phyloP scores from a whole-genome alignment of 2,888 invertebrate species.

The Eupithecia subfuscata region DNA sequence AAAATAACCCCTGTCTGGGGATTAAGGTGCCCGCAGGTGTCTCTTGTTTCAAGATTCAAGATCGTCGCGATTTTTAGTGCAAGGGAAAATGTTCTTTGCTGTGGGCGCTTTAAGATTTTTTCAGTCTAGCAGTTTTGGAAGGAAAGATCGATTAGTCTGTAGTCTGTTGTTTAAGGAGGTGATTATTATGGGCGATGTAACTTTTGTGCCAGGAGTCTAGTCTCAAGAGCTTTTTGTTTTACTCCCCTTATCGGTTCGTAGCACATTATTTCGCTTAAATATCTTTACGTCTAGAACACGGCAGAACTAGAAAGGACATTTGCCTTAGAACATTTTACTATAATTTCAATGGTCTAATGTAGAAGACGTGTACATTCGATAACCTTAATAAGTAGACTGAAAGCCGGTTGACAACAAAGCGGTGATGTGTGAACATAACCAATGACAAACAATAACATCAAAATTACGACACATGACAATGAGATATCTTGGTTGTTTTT shows the following conservation, averaged over 20 bases:
- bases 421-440: background rate
- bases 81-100: constrained; percentile 49
- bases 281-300: background rate
- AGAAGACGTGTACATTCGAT: background rate
- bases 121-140: constrained; percentile 22
- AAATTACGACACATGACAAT: background rate
- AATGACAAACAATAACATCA: background rate
- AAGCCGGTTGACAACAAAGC: background rate
- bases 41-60: constrained; percentile 51
- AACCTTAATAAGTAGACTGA: background rate
- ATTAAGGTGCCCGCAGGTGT: constrained; percentile 67
- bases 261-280: constrained; percentile 19
- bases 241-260: constrained; percentile 20
- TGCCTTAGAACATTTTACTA: background rate
- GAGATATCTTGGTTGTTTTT: background rate
- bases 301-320: background rate
- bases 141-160: constrained; percentile 64
- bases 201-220: constrained; percentile 52
- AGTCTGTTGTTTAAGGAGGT: constrained; percentile 64
- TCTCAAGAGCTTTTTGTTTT: constrained; percentile 36
- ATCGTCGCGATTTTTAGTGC: constrained; percentile 43
- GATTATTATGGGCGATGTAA: constrained; percentile 69
- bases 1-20: constrained; percentile 66
- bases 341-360: background rate
- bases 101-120: constrained; percentile 42